A percentile compares a stretch with the other conserved stretches of the same genome.
Evolutionary conservation across 2,888 invertebrate genomes (phyloP).

Genomic region (Drosophila tanythrix): DNA sequence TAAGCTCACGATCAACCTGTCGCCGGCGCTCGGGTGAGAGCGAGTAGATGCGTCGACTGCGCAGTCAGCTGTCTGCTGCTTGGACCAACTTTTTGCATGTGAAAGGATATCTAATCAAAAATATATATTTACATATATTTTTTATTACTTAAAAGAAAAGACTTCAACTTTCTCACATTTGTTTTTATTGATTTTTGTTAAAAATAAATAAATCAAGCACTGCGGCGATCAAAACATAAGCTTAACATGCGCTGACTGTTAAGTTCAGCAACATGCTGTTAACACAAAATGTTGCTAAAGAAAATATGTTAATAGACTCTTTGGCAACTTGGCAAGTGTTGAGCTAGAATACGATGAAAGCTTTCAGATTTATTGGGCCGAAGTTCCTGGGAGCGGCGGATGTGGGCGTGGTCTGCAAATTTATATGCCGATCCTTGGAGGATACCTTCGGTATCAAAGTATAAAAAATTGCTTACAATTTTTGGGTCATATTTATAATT

Average conservation of each 20-base stretch:
- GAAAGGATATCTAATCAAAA: background rate
- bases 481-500: too few species aligned
- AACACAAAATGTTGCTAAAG: constrained; percentile 35
- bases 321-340: background rate
- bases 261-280: constrained; percentile 23
- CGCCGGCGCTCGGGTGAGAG: constrained; percentile 42
- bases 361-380: background rate
- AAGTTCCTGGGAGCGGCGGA: too few species aligned
- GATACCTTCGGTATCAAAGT: too few species aligned
- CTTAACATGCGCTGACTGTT: constrained; percentile 2
- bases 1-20: constrained; percentile 66
- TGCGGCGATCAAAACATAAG: background rate
- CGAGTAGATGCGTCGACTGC: constrained; percentile 36
- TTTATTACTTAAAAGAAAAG: background rate
- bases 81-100: constrained; percentile 3
- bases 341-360: background rate
- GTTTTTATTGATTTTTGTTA: background rate
- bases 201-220: background rate
- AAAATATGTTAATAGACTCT: constrained; percentile 17
- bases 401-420: too few species aligned
- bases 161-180: background rate
- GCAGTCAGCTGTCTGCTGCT: constrained; percentile 31
- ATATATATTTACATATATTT: background rate
- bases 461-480: too few species aligned
- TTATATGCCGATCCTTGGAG: too few species aligned